Percentiles rank a stretch among this genome's conserved stretches.
These are phyloP conservation scores for Hypselothyrea guttata DNA, from an alignment of 2,888 invertebrate species.

Conservation along the genomic window DNA sequence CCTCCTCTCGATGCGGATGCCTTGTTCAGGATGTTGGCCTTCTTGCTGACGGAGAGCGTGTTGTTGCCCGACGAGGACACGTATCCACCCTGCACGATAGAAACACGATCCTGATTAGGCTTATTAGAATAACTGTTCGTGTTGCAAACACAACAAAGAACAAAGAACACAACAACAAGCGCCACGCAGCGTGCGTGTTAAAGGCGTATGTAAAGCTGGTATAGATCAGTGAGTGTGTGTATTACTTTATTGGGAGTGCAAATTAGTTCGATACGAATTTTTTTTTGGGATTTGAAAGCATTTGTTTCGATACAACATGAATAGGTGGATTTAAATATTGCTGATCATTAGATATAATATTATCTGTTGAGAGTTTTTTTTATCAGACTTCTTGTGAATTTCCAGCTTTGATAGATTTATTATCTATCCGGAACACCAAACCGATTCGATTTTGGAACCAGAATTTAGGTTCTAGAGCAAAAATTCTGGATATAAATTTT, in stretches of 20 bases:
- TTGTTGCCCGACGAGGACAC: slow-evolving; percentile 83
- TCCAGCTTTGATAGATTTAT: too few relatives aligned
- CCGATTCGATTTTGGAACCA: too few relatives aligned
- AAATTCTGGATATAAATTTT: too few relatives aligned
- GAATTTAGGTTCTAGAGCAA: too few relatives aligned
- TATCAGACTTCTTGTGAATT: too few relatives aligned
- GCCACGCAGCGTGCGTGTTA: slow-evolving; percentile 81
- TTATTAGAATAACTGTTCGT: slow-evolving; percentile 81
- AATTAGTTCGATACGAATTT: too few relatives aligned
- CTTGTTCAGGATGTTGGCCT: slow-evolving; percentile 91
- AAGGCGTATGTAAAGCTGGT: slow-evolving; percentile 46
- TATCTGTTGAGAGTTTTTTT: too few relatives aligned
- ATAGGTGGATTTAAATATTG: too few relatives aligned
- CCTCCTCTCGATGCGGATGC: slow-evolving; percentile 83
- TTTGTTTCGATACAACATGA: too few relatives aligned
- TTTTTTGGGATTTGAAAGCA: too few relatives aligned
- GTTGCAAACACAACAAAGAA: slow-evolving; percentile 63
- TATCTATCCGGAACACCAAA: too few relatives aligned
- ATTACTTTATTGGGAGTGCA: neutral
- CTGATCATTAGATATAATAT: too few relatives aligned
- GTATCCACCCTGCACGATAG: slow-evolving; percentile 87
- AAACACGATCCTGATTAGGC: slow-evolving; percentile 86
- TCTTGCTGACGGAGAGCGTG: slow-evolving; percentile 89
- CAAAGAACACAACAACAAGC: slow-evolving; percentile 80
- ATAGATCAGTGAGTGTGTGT: neutral